A percentile compares a stretch with the other conserved stretches of the same genome.
Evolutionary conservation across 2,797 vertebrate genomes (phyloP).

Genomic region (Gastrophryne carolinensis): DNA sequence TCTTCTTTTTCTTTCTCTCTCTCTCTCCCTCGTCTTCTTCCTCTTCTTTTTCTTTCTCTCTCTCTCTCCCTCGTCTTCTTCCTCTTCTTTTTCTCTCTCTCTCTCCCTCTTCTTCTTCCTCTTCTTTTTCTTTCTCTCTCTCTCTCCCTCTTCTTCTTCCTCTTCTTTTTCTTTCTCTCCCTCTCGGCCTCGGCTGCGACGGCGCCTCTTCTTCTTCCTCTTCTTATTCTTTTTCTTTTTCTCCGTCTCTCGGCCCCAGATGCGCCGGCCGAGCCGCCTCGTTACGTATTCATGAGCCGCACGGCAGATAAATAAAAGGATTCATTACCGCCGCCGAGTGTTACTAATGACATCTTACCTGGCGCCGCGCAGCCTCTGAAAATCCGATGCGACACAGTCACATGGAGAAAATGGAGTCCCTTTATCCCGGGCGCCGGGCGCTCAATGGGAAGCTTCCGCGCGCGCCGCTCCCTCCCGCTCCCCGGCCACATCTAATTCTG

Average conservation of each 20-base stretch:
- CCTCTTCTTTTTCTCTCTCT: too few species aligned
- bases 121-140: too few species aligned
- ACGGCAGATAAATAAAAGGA: slow-evolving; percentile 94
- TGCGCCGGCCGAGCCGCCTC: slow-evolving; percentile 75
- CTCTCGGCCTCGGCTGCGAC: too few species aligned
- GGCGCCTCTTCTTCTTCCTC: too few species aligned
- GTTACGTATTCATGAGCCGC: slow-evolving; percentile 98
- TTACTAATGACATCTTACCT: slow-evolving; percentile 99
- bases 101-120: too few species aligned
- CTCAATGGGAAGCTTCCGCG: slow-evolving; percentile 88
- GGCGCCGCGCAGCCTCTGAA: slow-evolving; percentile 95
- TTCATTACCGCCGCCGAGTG: slow-evolving; percentile 97
- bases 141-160: neutral
- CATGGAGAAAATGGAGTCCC: slow-evolving; percentile 87
- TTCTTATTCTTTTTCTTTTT: too few species aligned
- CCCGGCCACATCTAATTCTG: slow-evolving; percentile 78
- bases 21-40: too few species aligned
- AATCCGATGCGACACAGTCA: slow-evolving; percentile 97
- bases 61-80: too few species aligned
- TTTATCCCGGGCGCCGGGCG: slow-evolving; percentile 65
- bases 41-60: too few species aligned
- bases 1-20: too few species aligned
- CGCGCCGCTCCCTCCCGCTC: too few species aligned
- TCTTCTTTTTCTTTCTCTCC: neutral
- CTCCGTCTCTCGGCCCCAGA: slow-evolving; percentile 72